phyloP scores from a whole-genome alignment of 37 sponge, comb jelly and placozoan species.

The Diacarnus erythraeanus region DNA sequence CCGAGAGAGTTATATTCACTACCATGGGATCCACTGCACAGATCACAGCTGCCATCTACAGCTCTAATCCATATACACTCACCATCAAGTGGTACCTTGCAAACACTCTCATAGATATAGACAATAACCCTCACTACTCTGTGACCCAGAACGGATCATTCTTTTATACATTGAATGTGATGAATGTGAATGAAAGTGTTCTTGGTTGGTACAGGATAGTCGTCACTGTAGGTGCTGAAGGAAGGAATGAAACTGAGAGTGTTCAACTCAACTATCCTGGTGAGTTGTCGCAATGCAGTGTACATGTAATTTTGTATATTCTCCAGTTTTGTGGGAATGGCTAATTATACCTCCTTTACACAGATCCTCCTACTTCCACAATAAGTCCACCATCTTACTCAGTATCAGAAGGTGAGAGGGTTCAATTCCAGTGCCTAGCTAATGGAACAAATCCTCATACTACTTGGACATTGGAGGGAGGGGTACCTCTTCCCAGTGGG shows the following conservation, averaged over 20 bases:
- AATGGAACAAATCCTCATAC: background rate
- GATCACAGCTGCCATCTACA: background rate
- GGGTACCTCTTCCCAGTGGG: background rate
- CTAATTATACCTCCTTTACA: background rate
- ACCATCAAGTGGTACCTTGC: background rate
- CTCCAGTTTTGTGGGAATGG: background rate
- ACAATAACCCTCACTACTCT: background rate
- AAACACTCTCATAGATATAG: background rate
- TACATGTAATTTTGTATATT: background rate
- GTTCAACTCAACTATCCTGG: background rate
- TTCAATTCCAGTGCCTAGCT: background rate
- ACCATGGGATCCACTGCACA: background rate
- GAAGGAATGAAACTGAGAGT: slow-evolving; percentile 3
- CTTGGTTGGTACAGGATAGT: background rate
- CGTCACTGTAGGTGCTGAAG: background rate
- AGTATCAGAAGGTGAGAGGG: background rate
- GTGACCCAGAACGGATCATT: background rate
- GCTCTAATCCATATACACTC: background rate
- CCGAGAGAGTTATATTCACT: background rate
- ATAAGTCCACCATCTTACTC: background rate
- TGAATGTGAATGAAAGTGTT: background rate
- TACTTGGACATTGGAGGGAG: background rate
- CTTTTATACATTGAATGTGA: background rate
- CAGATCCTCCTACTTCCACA: background rate
- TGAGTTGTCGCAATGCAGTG: background rate